Percentiles rank a stretch among this genome's conserved stretches.
phyloP scores from a whole-genome alignment of 2,113 vertebrate species.

The Thinocorus orbignyianus region DNA sequence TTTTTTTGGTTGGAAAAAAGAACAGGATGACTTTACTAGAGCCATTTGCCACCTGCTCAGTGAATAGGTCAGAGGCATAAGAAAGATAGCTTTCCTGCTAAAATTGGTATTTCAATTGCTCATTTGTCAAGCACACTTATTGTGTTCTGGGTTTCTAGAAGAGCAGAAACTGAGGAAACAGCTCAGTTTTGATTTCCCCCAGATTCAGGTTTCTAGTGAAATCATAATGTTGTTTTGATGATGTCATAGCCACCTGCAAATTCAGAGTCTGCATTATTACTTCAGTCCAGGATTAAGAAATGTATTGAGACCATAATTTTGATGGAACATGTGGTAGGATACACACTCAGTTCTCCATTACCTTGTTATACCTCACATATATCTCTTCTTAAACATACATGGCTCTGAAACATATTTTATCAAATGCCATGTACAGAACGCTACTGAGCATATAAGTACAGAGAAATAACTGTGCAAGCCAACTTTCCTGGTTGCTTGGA shows the following conservation, averaged over 20 bases:
- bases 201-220: background rate
- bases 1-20: conserved; percentile 63
- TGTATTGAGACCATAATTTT: background rate
- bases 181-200: background rate
- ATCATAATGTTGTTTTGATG: conserved; percentile 9
- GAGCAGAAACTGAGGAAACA: background rate
- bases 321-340: background rate
- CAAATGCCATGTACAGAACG: conserved; percentile 26
- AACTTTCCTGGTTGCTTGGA: conserved; percentile 59
- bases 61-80: conserved; percentile 62
- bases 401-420: background rate
- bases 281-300: background rate
- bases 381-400: background rate
- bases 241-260: background rate
- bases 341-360: background rate
- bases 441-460: background rate
- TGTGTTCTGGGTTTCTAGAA: background rate
- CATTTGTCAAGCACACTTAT: conserved; percentile 7
- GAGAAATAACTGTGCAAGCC: conserved; percentile 43
- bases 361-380: background rate
- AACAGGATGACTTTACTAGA: conserved; percentile 61
- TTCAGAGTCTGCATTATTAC: background rate
- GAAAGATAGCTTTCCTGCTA: conserved; percentile 24
- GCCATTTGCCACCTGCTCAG: conserved; percentile 65
- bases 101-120: conserved; percentile 2